Evolutionary conservation across 2,797 vertebrate genomes (phyloP), one percentile per base, ranked within the genome.

Genomic region (Sylvilagus floridanus): DNA sequence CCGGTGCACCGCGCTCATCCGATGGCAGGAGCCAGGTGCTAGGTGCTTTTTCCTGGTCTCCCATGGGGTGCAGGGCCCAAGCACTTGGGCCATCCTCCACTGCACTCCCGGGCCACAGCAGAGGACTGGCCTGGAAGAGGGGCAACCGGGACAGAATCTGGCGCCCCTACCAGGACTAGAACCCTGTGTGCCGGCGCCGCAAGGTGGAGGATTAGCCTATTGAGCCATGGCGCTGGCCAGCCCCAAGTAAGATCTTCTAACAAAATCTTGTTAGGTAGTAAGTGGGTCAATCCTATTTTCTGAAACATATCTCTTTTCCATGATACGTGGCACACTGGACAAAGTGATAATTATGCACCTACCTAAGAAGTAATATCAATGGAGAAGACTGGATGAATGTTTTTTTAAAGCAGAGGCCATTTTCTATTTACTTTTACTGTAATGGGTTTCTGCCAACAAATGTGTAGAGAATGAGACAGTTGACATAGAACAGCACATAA

Each of bases 351-450:
- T 63, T 24, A 63, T n/a, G 66, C 22, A 35, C 28, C 54, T 50
- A 63, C 52, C 52, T 37, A 63, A 63, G 66, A 60, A 60, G 28
- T 79, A 28, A 84, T 86, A 79, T n/a, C 79, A 24, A 81, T n/a
- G 21, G 17, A 30, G 37, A 26, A 50, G n/a, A 52, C 26, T 47
- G 11, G 28, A 30, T 57, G 30, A 57, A 71, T 54, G 57, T 11
- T 26, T 50, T 82, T 83, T 37, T 37, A n/a, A 84, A 88, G 75
- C n/a, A 73, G 71, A 76, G 30, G 75, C 35, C 62, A 75, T 57
- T 83, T 88, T 32, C 47, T 75, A 71, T 72, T 54, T 65, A 72
- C 35, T 83, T 88, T 82, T 68, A 68, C 35, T 88, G 17, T 88
- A 88, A 83, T 68, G 32, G 22, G 24, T 68, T 68, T 17, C 37